These are phyloP conservation scores for Callosobruchus maculatus DNA, from an alignment of 2,888 invertebrate species.

Conservation along the genomic window DNA sequence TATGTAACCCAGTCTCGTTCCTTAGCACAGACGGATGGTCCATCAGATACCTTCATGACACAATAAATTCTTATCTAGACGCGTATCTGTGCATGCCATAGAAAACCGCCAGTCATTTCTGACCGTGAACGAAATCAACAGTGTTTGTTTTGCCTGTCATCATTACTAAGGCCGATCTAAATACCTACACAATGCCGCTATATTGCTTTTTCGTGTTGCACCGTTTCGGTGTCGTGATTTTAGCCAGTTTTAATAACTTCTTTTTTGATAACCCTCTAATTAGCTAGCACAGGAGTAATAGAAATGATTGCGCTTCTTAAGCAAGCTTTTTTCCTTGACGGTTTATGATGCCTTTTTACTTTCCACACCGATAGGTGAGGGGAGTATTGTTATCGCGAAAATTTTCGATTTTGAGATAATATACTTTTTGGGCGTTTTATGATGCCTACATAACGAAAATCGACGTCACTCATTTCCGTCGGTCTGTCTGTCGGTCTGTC, in stretches of 20 bases:
- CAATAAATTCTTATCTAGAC: not conserved
- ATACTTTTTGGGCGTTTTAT: no score
- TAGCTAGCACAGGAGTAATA: no score
- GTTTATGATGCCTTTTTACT: no score
- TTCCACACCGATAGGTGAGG: no score
- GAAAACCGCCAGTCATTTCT: slow-evolving; percentile 21
- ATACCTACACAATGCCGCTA: not conserved
- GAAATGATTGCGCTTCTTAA: no score
- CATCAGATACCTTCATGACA: not conserved
- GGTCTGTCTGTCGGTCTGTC: no score
- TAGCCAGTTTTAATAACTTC: not conserved
- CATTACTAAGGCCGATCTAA: slow-evolving; percentile 14
- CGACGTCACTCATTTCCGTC: no score
- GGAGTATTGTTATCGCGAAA: no score
- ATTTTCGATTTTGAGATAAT: no score
- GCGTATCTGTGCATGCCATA: not conserved
- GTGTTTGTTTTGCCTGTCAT: slow-evolving; percentile 25
- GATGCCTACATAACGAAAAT: no score
- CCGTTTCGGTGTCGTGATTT: not conserved
- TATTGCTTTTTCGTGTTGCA: not conserved
- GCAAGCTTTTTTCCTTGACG: no score
- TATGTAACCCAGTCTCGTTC: not conserved
- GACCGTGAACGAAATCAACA: slow-evolving; percentile 25
- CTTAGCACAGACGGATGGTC: not conserved
- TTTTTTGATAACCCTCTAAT: not conserved